Evolutionary conservation across 1,140 invertebrate species (phyloP), one percentile per base, ranked within the genome.

Genomic region (Meloidogyne hapla): DNA sequence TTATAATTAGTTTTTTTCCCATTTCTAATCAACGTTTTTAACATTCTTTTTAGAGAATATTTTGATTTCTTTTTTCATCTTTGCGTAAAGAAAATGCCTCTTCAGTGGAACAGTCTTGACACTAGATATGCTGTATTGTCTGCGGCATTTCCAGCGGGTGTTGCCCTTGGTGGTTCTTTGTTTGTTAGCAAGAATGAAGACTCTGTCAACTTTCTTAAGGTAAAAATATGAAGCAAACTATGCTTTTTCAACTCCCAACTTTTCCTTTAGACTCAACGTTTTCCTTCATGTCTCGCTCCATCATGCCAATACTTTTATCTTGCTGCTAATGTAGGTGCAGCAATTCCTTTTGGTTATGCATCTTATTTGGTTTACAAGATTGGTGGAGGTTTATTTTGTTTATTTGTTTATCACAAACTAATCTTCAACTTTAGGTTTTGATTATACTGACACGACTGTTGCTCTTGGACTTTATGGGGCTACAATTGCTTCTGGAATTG

Each of bases 281-380:
- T 45, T 21, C 82, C 84, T 15, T 67, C 74, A 15, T 86, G 84
- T 77, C 75, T 79, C n/a, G 69, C 75, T 38, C 64, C 69, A n/a
- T 56, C 48, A 5, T 73, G 78, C 38, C 62, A 79, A n/a, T 61
- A 66, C 10, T 10, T 79, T 23, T 85, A 79, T 61, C 48, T 82
- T 23, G 76, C 79, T 15, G 18, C 83, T 13, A 85, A 86, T 69
- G 68, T 83, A 4, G 45, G 79, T 6, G 78, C 81, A 21, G 28
- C 80, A 15, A 28, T 75, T 10, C 83, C 85, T 15, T 63, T 87
- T 13, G 85, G 85, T 38, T 86, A 86, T 72, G 85, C 85, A 3
- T 83, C 84, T 18, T 87, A 86, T 73, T 65, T 86, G 28, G 79
- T 87, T 65, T 86, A 84, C 81, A 87, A 87, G 63, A 76, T 85